Evolutionary conservation across 2,888 invertebrate species (phyloP), one percentile per base, ranked within the genome.

Genomic region (Chirona hameri): DNA sequence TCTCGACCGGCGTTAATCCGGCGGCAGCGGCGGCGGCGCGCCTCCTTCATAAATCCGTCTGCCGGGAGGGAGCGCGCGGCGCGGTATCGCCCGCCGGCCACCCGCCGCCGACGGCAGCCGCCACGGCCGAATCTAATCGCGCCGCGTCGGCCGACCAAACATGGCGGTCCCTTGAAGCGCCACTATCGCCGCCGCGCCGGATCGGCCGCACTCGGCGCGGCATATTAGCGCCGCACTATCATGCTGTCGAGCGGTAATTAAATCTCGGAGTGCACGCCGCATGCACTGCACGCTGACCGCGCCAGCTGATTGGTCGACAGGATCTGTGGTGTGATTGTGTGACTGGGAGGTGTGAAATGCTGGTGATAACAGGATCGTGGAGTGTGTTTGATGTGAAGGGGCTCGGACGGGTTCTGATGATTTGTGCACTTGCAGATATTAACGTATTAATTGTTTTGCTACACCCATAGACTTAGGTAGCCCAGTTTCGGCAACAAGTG

Each of bases 131-230:
- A 76, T 76, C 76, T 76, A 76, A 76, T 76, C 72, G 29, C 31
- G 46, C 76, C 76, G 46, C 21, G 27, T 12, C 76, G 15, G 76
- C 5, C 76, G 76, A 24, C 39, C 39, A 76, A 76, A 76, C 46
- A 76, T 76, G 76, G 76, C 76, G 76, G 76, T 39, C 46, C 24
- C 46, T 76, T 76, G 76, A 76, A 12, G 76, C 76, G 76, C 76
- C 39, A 39, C 76, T 76, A 76, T 76, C 76, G 76, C 21, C 76
- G 76, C 24, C 76, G 76, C 46, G 24, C 24, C 24, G 46, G 24
- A 24, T 76, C 76, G n/a, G 65, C 27, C 65, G 27, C 27, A 65
- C 65, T 27, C 76, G 39, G 31, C 72, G 31, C 27, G 27, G 76
- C 76, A 27, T 76, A 46, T 76, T 76, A 76, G 76, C 46, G 39